A percentile compares a stretch with the other conserved stretches of the same genome.
phyloP scores from a whole-genome alignment of 2,113 vertebrate species.

The Datnioides undecimradiatus region DNA sequence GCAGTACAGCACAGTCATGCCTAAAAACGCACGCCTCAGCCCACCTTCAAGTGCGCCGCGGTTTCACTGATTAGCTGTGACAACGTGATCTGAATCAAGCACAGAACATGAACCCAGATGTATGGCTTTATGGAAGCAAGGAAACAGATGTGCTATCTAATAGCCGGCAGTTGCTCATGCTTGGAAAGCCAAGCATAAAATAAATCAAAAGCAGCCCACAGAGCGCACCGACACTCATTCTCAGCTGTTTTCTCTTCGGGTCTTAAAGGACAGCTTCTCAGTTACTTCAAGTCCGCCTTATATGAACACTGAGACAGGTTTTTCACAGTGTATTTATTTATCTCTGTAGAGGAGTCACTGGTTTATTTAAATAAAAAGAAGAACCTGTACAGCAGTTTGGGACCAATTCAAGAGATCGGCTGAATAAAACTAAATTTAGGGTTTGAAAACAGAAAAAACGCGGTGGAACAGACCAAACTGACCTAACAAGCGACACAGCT shows the following conservation, averaged over 20 bases:
- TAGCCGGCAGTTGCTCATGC: slow-evolving; percentile 16
- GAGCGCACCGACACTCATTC: background rate
- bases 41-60: background rate
- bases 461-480: background rate
- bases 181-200: slow-evolving; percentile 15
- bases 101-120: slow-evolving; percentile 27
- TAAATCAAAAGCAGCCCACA: background rate
- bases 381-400: background rate
- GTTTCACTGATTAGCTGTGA: background rate
- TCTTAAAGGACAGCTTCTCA: background rate
- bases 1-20: background rate
- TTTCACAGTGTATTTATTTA: background rate
- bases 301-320: background rate
- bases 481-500: background rate
- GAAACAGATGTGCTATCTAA: slow-evolving; percentile 37
- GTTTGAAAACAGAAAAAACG: background rate
- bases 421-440: too few species aligned
- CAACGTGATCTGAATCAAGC: slow-evolving; percentile 10
- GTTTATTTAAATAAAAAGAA: background rate
- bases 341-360: background rate
- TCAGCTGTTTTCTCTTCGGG: background rate
- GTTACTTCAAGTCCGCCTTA: background rate
- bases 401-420: background rate
- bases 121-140: slow-evolving; percentile 23
- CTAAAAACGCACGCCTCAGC: background rate